A percentile compares a stretch with the other conserved stretches of the same genome.
These are phyloP conservation scores for Liposcelis brunnea DNA, from an alignment of 2,888 invertebrate genomes.

Conservation along the genomic window DNA sequence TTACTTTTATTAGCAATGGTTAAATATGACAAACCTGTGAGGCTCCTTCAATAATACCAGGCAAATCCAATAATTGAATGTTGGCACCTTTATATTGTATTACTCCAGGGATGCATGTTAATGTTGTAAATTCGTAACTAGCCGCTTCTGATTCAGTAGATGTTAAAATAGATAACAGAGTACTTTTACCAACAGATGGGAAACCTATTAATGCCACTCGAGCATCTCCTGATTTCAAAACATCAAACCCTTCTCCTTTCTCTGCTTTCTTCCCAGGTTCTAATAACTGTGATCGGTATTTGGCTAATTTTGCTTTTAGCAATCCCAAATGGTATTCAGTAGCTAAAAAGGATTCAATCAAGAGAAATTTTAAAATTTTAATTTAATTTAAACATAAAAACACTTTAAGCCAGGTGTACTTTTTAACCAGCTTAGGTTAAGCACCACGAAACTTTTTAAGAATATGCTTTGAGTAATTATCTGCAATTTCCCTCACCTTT, in stretches of 20 bases:
- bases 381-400: constrained; percentile 7
- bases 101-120: constrained; percentile 98
- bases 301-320: constrained; percentile 90
- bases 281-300: constrained; percentile 81
- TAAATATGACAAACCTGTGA: constrained; percentile 41
- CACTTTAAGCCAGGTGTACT: constrained; percentile 3
- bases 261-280: constrained; percentile 89
- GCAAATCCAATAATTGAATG: constrained; percentile 93
- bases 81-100: constrained; percentile 97
- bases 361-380: constrained; percentile 3
- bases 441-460: constrained; percentile 10
- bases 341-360: constrained; percentile 40
- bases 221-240: constrained; percentile 97
- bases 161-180: constrained; percentile 84
- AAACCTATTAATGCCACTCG: constrained; percentile 95
- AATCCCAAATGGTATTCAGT: constrained; percentile 98
- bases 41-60: constrained; percentile 99
- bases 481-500: too few species aligned
- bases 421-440: constrained; percentile 1
- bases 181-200: constrained; percentile 96
- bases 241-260: constrained; percentile 97
- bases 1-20: too few species aligned
- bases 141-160: constrained; percentile 95
- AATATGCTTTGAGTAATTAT: too few species aligned
- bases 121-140: constrained; percentile 94